Percentiles rank a stretch among this genome's conserved stretches.
Evolutionary conservation across 2,113 vertebrate species (phyloP).

Genomic region (Erythrolamprus reginae): DNA sequence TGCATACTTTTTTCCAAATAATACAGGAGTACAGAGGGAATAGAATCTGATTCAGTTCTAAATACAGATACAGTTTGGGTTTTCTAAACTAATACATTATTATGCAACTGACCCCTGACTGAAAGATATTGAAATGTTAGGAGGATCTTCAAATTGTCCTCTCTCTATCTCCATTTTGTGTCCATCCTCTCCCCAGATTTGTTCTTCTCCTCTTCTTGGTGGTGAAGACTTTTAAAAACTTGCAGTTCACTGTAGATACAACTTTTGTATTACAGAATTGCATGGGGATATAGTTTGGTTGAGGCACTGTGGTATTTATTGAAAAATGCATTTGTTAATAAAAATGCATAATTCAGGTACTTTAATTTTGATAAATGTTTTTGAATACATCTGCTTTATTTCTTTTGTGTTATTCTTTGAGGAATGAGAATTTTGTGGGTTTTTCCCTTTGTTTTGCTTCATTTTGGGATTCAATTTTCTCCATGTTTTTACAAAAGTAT

Average conservation of each 20-base stretch:
- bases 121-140: constrained; percentile 16
- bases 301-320: constrained; percentile 68
- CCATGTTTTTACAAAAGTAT: constrained; percentile 17
- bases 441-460: background rate
- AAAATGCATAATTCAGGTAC: constrained; percentile 70
- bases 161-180: background rate
- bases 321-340: constrained; percentile 69
- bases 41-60: background rate
- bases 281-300: constrained; percentile 65
- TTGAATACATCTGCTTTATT: constrained; percentile 29
- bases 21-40: background rate
- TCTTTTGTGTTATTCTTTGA: background rate
- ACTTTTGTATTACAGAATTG: constrained; percentile 65
- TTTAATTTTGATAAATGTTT: constrained; percentile 59
- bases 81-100: background rate
- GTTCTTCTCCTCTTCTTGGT: constrained; percentile 40
- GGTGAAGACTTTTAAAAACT: constrained; percentile 56
- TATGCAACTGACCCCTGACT: background rate
- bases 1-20: background rate
- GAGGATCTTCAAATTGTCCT: constrained; percentile 8
- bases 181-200: constrained; percentile 9
- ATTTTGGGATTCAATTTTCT: background rate
- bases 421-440: background rate
- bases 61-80: background rate
- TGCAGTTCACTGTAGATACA: constrained; percentile 65